Conservation (phyloP, 2,113 vertebrate species). For the Brachionichthys hirsutus region DNA sequence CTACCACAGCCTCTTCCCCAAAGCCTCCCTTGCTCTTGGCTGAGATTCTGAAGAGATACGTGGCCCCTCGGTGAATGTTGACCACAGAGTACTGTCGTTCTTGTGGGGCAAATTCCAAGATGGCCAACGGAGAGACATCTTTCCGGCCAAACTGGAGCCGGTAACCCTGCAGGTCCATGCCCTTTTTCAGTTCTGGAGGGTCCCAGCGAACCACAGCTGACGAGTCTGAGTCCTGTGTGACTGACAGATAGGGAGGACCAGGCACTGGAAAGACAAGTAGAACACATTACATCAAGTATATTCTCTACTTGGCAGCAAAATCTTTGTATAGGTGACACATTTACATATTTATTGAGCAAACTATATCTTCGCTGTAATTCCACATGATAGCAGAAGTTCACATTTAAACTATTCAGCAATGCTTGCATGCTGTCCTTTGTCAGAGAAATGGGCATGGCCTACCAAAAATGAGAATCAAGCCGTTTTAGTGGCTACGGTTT, state of each 20-base stretch:
- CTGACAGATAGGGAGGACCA: conserved; percentile 87
- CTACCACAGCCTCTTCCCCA: conserved; percentile 86
- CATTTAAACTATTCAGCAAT: too few relatives aligned
- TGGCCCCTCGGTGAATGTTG: conserved; percentile 89
- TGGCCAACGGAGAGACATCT: conserved; percentile 84
- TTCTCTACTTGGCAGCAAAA: too few relatives aligned
- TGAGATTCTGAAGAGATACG: conserved; percentile 90
- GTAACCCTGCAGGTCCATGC: conserved; percentile 89
- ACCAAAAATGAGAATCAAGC: too few relatives aligned
- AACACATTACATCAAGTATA: background rate
- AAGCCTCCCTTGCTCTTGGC: conserved; percentile 91
- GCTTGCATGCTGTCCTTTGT: too few relatives aligned
- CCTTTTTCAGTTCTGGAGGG: conserved; percentile 80
- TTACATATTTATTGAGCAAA: too few relatives aligned
- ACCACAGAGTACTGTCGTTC: conserved; percentile 82
- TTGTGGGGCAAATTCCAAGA: conserved; percentile 85
- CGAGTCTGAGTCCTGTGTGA: conserved; percentile 85
- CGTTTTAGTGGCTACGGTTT: background rate
- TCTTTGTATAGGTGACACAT: too few relatives aligned
- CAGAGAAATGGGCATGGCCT: too few relatives aligned
- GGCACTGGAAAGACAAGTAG: conserved; percentile 77
- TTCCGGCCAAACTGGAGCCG: conserved; percentile 92
- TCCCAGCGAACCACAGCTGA: conserved; percentile 89
- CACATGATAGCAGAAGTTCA: too few relatives aligned
- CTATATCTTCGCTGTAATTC: too few relatives aligned